A percentile compares a stretch with the other conserved stretches of the same genome.
Conservation (phyloP, 2,888 invertebrate species). For the Achlya flavicornis region DNA sequence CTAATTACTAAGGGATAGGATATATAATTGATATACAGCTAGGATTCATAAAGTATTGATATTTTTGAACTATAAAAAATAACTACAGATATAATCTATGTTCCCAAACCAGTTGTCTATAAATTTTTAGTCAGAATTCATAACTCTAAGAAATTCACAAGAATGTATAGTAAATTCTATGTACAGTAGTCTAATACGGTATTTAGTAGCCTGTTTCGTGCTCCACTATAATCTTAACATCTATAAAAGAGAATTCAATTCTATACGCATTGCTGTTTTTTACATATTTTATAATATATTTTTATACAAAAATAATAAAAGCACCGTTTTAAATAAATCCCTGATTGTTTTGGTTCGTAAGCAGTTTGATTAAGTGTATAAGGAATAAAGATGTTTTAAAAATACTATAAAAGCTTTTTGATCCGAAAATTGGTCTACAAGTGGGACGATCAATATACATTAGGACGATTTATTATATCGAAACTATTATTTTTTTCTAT, state of each 20-base stretch:
- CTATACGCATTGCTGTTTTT: slow-evolving; percentile 53
- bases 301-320: slow-evolving; percentile 29
- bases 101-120: slow-evolving; percentile 50
- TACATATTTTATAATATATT: slow-evolving; percentile 26
- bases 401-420: slow-evolving; percentile 24
- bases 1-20: slow-evolving; percentile 1
- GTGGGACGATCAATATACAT: slow-evolving; percentile 21
- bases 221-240: slow-evolving; percentile 27
- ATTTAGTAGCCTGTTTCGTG: slow-evolving; percentile 16
- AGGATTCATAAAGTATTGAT: background rate
- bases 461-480: slow-evolving; percentile 20
- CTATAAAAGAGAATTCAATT: slow-evolving; percentile 45
- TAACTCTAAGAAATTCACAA: slow-evolving; percentile 32
- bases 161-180: slow-evolving; percentile 23
- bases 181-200: background rate
- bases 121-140: slow-evolving; percentile 29
- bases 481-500: background rate
- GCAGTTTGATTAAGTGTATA: no score
- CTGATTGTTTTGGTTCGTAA: slow-evolving; percentile 41
- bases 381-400: slow-evolving; percentile 22
- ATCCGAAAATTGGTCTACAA: slow-evolving; percentile 36
- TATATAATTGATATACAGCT: background rate
- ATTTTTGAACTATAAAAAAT: slow-evolving; percentile 35
- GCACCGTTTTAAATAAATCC: slow-evolving; percentile 35
- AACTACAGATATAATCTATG: slow-evolving; percentile 54